Percentiles rank a stretch among this genome's conserved stretches.
These are phyloP conservation scores for Girardinichthys multiradiatus DNA, from an alignment of 2,113 vertebrate genomes.

Conservation along the genomic window DNA sequence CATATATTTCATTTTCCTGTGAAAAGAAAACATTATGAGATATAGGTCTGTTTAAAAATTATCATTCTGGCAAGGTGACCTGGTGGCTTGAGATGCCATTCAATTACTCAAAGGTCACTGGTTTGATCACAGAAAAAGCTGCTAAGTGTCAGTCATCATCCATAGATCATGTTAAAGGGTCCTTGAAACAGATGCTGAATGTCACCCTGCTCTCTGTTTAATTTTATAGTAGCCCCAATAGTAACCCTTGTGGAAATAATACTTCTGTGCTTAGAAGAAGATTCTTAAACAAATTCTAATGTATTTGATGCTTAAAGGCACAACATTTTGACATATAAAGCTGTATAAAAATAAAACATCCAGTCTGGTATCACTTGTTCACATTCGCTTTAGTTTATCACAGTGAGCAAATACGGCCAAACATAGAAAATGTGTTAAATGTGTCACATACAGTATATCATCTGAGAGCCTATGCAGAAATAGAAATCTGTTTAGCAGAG, in stretches of 20 bases:
- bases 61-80: constrained; percentile 31
- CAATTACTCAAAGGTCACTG: constrained; percentile 65
- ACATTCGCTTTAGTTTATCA: constrained; percentile 1
- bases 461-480: constrained; percentile 12
- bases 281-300: neutral
- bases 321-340: neutral
- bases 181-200: constrained; percentile 50
- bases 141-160: constrained; percentile 46
- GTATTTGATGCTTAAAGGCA: neutral
- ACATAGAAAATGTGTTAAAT: constrained; percentile 32
- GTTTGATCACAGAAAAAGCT: constrained; percentile 56
- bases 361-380: neutral
- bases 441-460: constrained; percentile 6
- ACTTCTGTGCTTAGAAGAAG: neutral
- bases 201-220: constrained; percentile 20
- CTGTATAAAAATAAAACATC: neutral
- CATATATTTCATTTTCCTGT: too few species aligned
- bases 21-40: neutral
- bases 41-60: neutral
- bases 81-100: constrained; percentile 49
- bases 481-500: constrained; percentile 29
- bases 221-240: constrained; percentile 19
- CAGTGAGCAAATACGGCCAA: constrained; percentile 34
- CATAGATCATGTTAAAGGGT: constrained; percentile 45
- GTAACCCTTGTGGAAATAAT: neutral